A percentile compares a stretch with the other conserved stretches of the same genome.
Conservation (phyloP, 2,113 vertebrate genomes). For the Neodontobutis hainanensis region DNA sequence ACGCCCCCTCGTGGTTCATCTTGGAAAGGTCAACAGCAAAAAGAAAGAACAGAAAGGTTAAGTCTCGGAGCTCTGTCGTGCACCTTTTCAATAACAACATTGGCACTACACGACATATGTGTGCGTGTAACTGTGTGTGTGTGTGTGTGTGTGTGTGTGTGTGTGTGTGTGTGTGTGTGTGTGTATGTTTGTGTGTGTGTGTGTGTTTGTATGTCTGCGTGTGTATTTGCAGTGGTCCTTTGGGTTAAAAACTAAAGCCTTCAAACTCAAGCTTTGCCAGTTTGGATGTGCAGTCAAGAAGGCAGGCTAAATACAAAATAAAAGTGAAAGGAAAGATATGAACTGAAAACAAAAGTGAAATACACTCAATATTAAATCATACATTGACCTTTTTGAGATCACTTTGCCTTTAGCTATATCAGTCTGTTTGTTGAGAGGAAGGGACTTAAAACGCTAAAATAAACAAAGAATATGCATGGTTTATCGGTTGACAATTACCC, state of each 20-base stretch:
- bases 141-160: not conserved
- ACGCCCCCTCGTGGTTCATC: constrained; percentile 72
- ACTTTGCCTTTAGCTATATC: constrained; percentile 42
- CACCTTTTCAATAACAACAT: not conserved
- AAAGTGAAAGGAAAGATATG: constrained; percentile 14
- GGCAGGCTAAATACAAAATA: constrained; percentile 2
- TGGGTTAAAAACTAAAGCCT: not conserved
- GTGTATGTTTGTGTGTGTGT: not conserved
- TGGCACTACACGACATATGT: not conserved
- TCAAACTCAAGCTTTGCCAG: not conserved
- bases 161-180: not conserved
- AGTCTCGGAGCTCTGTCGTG: not conserved
- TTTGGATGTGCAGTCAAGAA: not conserved
- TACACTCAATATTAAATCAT: constrained; percentile 16
- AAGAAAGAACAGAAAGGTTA: not conserved
- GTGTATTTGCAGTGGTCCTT: not conserved
- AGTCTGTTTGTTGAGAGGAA: constrained; percentile 22
- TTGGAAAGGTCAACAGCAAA: constrained; percentile 2
- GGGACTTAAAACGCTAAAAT: constrained; percentile 7
- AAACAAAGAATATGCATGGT: not conserved
- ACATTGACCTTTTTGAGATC: constrained; percentile 44
- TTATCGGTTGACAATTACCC: not conserved
- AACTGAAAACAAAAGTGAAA: constrained; percentile 12
- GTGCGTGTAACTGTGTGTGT: not conserved
- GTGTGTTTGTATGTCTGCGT: too few species aligned